phyloP scores from a whole-genome alignment of 2,888 invertebrate species.

The Tipula lateralis region DNA sequence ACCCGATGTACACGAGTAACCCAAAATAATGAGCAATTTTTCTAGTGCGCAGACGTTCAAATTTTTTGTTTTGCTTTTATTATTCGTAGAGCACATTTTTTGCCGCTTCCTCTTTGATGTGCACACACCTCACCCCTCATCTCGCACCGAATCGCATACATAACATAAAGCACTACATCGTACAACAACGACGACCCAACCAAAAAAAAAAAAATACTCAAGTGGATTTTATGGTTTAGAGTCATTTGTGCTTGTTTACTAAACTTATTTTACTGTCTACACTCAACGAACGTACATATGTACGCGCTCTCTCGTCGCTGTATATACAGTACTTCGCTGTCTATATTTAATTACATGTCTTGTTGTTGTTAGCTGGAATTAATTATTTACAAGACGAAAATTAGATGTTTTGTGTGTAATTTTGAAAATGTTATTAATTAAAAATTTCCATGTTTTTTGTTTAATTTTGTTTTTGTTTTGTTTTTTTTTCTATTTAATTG shows the following conservation, averaged over 20 bases:
- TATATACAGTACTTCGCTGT: background rate
- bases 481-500: background rate
- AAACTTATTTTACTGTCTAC: background rate
- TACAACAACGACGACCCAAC: background rate
- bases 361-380: background rate
- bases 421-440: background rate
- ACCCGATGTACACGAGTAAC: background rate
- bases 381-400: background rate
- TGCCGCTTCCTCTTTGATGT: background rate
- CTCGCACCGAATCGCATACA: background rate
- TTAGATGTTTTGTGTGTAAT: background rate
- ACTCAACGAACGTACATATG: background rate
- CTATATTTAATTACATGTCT: background rate
- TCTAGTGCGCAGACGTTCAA: background rate
- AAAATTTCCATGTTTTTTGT: background rate
- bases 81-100: background rate
- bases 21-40: background rate
- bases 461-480: background rate
- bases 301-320: background rate
- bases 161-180: background rate
- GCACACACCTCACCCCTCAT: background rate
- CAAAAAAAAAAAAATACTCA: background rate
- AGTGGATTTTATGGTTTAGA: background rate
- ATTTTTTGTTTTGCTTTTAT: background rate
- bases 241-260: slow-evolving; percentile 11